Percentiles rank a stretch among this genome's conserved stretches.
Conservation (phyloP, 2,888 invertebrate genomes). For the Drosophila koepferae region DNA sequence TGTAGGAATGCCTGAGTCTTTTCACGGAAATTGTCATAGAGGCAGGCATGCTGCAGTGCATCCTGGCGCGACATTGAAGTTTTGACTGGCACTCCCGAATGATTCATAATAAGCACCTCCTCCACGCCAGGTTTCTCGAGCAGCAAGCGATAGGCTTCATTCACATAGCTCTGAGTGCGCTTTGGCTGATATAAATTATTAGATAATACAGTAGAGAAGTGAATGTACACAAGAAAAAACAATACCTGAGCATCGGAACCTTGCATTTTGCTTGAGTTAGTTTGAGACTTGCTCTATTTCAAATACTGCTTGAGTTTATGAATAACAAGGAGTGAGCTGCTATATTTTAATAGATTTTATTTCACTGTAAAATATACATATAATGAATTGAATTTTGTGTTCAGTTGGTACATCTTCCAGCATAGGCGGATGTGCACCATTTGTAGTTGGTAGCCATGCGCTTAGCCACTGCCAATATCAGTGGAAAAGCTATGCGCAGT, state of each 20-base stretch:
- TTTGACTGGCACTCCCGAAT: slow-evolving; percentile 81
- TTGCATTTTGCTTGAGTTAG: slow-evolving; percentile 45
- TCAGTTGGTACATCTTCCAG: slow-evolving; percentile 11
- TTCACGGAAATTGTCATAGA: slow-evolving; percentile 80
- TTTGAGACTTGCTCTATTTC: not conserved
- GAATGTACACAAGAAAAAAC: too few species aligned
- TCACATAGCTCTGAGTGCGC: slow-evolving; percentile 81
- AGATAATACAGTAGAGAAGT: not conserved
- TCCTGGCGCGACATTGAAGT: slow-evolving; percentile 74
- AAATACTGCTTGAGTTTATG: not conserved
- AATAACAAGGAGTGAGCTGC: not conserved
- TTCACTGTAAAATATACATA: not conserved
- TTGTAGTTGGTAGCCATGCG: not conserved
- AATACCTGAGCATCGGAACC: slow-evolving; percentile 44
- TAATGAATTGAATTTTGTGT: not conserved
- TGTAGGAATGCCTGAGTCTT: slow-evolving; percentile 79
- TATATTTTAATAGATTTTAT: slow-evolving; percentile 12
- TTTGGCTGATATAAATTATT: slow-evolving; percentile 57
- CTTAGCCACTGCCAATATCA: not conserved
- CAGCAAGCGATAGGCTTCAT: slow-evolving; percentile 76
- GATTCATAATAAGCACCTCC: slow-evolving; percentile 82
- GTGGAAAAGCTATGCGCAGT: not conserved
- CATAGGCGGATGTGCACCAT: slow-evolving; percentile 12
- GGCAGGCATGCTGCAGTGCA: slow-evolving; percentile 81
- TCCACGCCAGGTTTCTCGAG: slow-evolving; percentile 75